phyloP scores from a whole-genome alignment of 2,113 vertebrate species.

The Aix galericulata region DNA sequence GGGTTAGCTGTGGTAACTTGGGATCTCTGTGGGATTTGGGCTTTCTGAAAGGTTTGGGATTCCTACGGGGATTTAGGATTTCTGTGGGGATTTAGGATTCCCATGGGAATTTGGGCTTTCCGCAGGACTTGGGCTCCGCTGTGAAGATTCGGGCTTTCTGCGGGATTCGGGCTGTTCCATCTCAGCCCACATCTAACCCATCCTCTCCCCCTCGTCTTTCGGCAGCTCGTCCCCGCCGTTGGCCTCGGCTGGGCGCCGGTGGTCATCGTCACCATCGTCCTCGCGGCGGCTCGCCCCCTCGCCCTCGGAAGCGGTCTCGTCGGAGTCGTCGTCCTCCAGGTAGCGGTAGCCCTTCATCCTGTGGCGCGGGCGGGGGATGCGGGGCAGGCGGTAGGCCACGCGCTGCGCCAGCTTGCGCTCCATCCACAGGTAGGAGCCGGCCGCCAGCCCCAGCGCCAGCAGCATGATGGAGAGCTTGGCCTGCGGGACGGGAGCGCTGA shows the following conservation, averaged over 20 bases:
- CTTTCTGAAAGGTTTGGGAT: no score
- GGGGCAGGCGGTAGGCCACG: conserved; percentile 81
- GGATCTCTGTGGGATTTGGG: no score
- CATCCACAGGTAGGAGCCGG: conserved; percentile 85
- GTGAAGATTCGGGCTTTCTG: no score
- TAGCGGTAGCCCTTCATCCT: conserved; percentile 91
- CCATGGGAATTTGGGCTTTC: no score
- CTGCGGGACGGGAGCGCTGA: neutral
- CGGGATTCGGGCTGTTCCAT: no score
- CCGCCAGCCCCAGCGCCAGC: conserved; percentile 75
- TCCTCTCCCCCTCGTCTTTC: conserved; percentile 35
- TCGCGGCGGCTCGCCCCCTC: neutral
- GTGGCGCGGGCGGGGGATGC: conserved; percentile 90
- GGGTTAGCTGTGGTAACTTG: no score
- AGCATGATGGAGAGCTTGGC: conserved; percentile 90
- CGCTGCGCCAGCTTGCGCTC: conserved; percentile 81
- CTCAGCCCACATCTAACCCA: no score
- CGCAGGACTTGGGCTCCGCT: no score
- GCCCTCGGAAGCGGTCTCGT: conserved; percentile 81
- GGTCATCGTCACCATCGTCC: neutral
- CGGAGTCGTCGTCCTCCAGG: conserved; percentile 91
- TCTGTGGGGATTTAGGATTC: no score
- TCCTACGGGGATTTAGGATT: no score
- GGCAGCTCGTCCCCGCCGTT: neutral
- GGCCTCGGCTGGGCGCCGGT: neutral